phyloP scores from a whole-genome alignment of 2,888 invertebrate genomes.

The Nysson spinosus region DNA sequence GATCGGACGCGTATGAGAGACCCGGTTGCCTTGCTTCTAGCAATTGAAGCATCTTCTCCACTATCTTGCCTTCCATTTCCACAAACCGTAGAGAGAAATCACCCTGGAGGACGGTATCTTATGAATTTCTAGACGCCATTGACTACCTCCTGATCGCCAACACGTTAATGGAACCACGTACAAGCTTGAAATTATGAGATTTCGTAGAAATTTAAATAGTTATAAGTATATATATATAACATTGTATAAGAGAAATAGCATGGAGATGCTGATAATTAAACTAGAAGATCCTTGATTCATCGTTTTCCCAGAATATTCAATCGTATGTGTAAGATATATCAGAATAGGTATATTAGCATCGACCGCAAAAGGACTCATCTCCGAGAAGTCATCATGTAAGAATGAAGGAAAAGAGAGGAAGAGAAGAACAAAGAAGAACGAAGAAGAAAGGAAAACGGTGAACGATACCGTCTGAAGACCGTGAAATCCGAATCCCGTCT shows the following conservation, averaged over 20 bases:
- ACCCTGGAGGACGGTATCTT: slow-evolving; percentile 25
- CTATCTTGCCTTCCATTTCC: slow-evolving; percentile 47
- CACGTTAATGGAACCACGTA: slow-evolving; percentile 32
- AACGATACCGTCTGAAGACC: slow-evolving; percentile 62
- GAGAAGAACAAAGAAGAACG: slow-evolving; percentile 13
- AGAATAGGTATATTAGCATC: slow-evolving; percentile 40
- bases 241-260: too few relatives aligned
- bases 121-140: neutral
- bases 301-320: slow-evolving; percentile 2
- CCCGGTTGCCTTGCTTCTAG: slow-evolving; percentile 49
- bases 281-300: too few relatives aligned
- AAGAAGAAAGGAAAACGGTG: slow-evolving; percentile 24
- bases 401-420: slow-evolving; percentile 33
- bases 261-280: neutral
- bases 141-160: slow-evolving; percentile 3
- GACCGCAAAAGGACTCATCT: slow-evolving; percentile 35
- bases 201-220: too few relatives aligned
- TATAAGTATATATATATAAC: too few relatives aligned
- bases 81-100: slow-evolving; percentile 32
- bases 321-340: slow-evolving; percentile 36
- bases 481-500: slow-evolving; percentile 61
- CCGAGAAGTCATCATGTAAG: slow-evolving; percentile 46
- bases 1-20: slow-evolving; percentile 60
- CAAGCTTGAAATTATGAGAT: too few relatives aligned
- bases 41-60: slow-evolving; percentile 64